Evolutionary conservation across 2,113 vertebrate genomes (phyloP).

Genomic region (Sigmodon hispidus): DNA sequence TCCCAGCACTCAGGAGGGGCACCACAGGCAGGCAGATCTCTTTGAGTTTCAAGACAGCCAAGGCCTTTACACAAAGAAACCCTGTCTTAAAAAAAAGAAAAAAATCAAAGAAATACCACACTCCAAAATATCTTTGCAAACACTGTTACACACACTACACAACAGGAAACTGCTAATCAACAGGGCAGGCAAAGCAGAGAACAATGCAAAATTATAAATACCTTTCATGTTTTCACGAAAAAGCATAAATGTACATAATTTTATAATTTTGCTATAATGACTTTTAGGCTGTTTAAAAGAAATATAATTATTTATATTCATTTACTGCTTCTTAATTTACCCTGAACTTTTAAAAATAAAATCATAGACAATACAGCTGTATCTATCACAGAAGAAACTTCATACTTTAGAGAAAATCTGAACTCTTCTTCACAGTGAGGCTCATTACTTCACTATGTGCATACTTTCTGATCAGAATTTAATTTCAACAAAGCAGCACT

Average conservation of each 20-base stretch:
- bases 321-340: conserved; percentile 30
- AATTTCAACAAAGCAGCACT: conserved; percentile 16
- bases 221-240: background rate
- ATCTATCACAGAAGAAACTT: conserved; percentile 11
- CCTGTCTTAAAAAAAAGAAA: background rate
- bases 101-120: conserved; percentile 31
- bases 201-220: conserved; percentile 24
- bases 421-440: conserved; percentile 2
- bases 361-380: background rate
- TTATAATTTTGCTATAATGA: background rate
- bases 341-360: conserved; percentile 6
- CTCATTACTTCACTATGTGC: background rate
- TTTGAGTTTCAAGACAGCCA: background rate
- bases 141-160: background rate
- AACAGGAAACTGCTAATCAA: background rate
- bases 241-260: conserved; percentile 16
- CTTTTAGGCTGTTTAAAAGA: conserved; percentile 13
- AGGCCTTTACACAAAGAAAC: background rate
- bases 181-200: background rate
- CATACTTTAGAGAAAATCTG: conserved; percentile 28
- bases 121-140: conserved; percentile 24
- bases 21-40: background rate
- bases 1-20: background rate
- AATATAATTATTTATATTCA: background rate
- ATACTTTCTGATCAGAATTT: conserved; percentile 23